phyloP scores from a whole-genome alignment of 2,113 vertebrate species.

The Pygoscelis adeliae region DNA sequence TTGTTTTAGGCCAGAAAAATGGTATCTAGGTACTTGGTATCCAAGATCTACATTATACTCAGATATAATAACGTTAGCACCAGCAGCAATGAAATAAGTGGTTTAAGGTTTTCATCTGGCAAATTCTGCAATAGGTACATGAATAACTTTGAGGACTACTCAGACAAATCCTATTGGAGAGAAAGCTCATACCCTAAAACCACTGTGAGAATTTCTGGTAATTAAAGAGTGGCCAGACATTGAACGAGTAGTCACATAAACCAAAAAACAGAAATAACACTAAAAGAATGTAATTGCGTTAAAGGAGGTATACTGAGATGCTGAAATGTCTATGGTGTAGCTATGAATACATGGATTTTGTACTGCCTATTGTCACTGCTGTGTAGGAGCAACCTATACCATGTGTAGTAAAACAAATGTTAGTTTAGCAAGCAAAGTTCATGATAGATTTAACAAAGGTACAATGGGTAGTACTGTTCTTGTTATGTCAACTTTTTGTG shows the following conservation, averaged over 20 bases:
- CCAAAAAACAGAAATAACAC: background rate
- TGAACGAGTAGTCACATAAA: background rate
- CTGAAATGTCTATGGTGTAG: background rate
- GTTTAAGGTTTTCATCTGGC: background rate
- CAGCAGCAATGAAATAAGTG: background rate
- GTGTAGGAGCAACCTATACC: background rate
- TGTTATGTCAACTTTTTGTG: background rate
- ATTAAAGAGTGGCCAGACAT: background rate
- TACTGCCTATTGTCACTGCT: background rate
- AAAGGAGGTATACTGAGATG: background rate
- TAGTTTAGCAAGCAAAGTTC: background rate
- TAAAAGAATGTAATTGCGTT: background rate
- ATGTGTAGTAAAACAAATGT: background rate
- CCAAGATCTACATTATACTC: background rate
- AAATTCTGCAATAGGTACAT: background rate
- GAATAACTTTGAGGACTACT: background rate
- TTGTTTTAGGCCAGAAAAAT: background rate
- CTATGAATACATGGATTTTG: background rate
- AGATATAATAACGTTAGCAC: background rate
- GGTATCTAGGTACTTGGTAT: background rate
- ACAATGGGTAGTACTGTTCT: fast-evolving
- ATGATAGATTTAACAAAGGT: background rate
- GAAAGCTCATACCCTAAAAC: background rate
- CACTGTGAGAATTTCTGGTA: background rate
- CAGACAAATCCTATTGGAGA: fast-evolving